Evolutionary conservation across 2,888 invertebrate species (phyloP).

Genomic region (Creontiades dilutus): DNA sequence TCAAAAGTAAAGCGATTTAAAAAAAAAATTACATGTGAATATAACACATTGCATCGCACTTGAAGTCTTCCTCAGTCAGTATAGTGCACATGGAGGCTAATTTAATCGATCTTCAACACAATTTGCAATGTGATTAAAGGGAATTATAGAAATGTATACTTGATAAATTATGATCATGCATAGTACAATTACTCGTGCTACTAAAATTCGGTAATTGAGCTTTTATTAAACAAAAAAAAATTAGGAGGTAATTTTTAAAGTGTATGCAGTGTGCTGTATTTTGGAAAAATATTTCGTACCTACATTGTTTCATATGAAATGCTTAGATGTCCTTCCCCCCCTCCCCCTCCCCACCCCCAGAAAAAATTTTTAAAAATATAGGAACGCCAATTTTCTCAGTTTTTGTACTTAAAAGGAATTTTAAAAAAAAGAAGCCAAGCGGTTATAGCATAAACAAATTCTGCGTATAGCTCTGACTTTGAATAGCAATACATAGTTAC

Average conservation of each 20-base stretch:
- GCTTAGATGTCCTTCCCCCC: constrained; percentile 41
- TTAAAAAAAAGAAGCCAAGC: constrained; percentile 32
- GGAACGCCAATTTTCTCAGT: constrained; percentile 62
- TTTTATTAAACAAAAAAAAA: constrained; percentile 66
- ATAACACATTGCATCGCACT: constrained; percentile 73
- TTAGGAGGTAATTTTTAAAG: constrained; percentile 68
- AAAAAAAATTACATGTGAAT: constrained; percentile 45
- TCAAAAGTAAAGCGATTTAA: constrained; percentile 13
- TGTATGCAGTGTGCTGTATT: constrained; percentile 73
- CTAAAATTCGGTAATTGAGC: constrained; percentile 62
- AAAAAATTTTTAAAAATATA: constrained; percentile 23
- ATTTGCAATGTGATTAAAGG: constrained; percentile 56
- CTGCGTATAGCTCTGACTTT: constrained; percentile 54
- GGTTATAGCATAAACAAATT: constrained; percentile 27
- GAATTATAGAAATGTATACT: neutral
- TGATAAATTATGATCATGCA: constrained; percentile 45
- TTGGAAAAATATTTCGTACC: constrained; percentile 52
- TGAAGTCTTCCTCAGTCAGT: constrained; percentile 72
- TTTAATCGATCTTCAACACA: constrained; percentile 53
- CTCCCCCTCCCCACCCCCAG: constrained; percentile 31
- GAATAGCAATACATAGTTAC: constrained; percentile 64
- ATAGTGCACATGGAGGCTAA: constrained; percentile 53
- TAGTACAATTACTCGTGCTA: constrained; percentile 62
- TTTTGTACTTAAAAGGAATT: constrained; percentile 28
- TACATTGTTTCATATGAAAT: constrained; percentile 58